Evolutionary conservation across 2,888 invertebrate species (phyloP), one percentile per base, ranked within the genome.

Genomic region (Sesia bembeciformis): DNA sequence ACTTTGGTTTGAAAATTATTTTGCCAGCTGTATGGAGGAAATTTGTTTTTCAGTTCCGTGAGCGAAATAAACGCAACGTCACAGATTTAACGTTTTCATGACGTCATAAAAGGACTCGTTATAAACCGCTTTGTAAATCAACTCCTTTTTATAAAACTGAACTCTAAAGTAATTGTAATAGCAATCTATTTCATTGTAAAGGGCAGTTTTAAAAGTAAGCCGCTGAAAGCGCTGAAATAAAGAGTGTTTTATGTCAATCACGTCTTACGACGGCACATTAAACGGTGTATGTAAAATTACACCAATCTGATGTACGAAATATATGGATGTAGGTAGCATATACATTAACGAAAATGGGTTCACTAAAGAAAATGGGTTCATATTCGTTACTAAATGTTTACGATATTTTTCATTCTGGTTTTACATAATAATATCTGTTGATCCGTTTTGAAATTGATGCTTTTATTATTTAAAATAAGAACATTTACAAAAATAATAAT

Each of bases 51-150:
- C 62, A 65, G 61, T 64, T 70, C 64, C 68, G 66, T 68, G 65
- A 70, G 65, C 58, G 55, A 66, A 72, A 67, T 68, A 68, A 64
- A 63, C 5, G 66, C 62, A 60, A 66, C 70, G 70, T 72, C 74
- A 71, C 68, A 68, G 68, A 72, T 72, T 74, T 73, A 76, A 70
- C 75, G 71, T 62, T 78, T 79, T 79, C 76, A 81, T 79, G 80
- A 78, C 76, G 75, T 80, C 77, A 79, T 81, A 79, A 81, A 71
- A 64, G 62, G 68, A 66, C 64, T 66, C 72, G 71, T 76, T 75
- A 81, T 78, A 78, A 78, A 74, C 67, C 68, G 65, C 70, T 63
- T 74, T 67, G 79, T 79, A 78, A 77, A 77, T 74, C 72, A 71
- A 63, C 55, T 57, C 54, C 56, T 39, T 50, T 40, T 57, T 54